Conservation (phyloP, 2,888 invertebrate genomes). For the Branchipolynoe longqiensis region DNA sequence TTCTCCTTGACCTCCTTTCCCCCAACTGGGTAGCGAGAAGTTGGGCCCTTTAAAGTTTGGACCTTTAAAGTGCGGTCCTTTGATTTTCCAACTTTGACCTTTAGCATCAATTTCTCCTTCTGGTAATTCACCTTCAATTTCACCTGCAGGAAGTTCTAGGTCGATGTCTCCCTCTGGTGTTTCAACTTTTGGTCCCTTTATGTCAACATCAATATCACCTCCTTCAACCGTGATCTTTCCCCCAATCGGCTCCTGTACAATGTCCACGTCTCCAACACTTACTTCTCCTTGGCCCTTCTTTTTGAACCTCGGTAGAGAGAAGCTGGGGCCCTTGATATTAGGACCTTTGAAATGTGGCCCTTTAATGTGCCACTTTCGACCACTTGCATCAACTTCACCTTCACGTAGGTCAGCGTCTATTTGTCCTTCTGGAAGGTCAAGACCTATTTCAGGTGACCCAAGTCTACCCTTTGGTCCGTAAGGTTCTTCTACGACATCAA, state of each 20-base stretch:
- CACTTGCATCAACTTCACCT: not conserved
- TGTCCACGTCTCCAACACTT: constrained; percentile 26
- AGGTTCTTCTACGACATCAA: constrained; percentile 4
- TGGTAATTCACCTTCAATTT: constrained; percentile 38
- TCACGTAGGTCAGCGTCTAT: constrained; percentile 31
- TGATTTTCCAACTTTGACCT: constrained; percentile 1
- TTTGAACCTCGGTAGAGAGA: constrained; percentile 32
- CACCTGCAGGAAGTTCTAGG: not conserved
- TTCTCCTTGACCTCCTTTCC: constrained; percentile 17
- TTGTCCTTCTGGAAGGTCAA: constrained; percentile 29
- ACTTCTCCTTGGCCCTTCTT: constrained; percentile 33
- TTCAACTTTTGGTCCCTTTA: constrained; percentile 40
- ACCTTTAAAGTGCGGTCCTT: constrained; percentile 1
- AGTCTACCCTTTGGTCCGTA: no score
- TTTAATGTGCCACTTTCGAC: constrained; percentile 20
- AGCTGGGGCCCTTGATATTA: constrained; percentile 3
- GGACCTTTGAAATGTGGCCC: constrained; percentile 45
- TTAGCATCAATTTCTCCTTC: constrained; percentile 7
- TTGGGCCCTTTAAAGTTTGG: not conserved
- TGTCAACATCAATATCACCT: constrained; percentile 16
- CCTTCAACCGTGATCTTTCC: constrained; percentile 8
- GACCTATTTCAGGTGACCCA: not conserved
- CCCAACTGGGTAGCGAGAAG: not conserved
- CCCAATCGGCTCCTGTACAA: constrained; percentile 6
- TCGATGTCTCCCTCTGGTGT: not conserved